phyloP scores from a whole-genome alignment of 2,113 vertebrate genomes.

The Callaeas wilsoni region DNA sequence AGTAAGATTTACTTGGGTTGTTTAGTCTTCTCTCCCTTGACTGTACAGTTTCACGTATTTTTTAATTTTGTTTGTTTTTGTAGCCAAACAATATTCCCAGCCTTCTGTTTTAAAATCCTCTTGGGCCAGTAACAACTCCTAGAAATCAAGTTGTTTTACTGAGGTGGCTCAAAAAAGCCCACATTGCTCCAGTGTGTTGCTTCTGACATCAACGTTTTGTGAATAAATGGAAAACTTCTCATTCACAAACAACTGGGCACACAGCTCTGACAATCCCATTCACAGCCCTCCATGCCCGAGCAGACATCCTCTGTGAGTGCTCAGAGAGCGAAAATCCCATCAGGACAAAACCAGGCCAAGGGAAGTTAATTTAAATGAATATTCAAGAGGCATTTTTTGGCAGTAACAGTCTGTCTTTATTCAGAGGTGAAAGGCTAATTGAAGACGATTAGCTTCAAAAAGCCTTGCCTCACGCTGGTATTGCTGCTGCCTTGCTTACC shows the following conservation, averaged over 20 bases:
- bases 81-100: neutral
- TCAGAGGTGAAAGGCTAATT: constrained; percentile 40
- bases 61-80: neutral
- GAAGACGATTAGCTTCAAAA: neutral
- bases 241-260: neutral
- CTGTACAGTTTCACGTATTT: neutral
- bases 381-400: constrained; percentile 25
- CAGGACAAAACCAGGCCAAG: neutral
- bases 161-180: neutral
- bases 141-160: neutral
- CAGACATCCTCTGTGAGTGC: neutral
- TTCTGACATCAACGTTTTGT: neutral
- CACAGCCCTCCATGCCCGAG: neutral
- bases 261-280: neutral
- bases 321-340: neutral
- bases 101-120: neutral
- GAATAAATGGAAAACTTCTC: neutral
- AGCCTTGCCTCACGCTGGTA: neutral
- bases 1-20: neutral
- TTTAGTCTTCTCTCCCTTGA: neutral
- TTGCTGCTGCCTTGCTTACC: neutral
- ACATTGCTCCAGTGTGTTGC: neutral
- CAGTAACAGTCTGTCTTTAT: neutral
- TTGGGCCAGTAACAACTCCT: neutral
- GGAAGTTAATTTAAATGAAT: constrained; percentile 22